Evolutionary conservation across 1,140 invertebrate genomes (phyloP), one percentile per base, ranked within the genome.

Genomic region (Akabosia matsudoensis): DNA sequence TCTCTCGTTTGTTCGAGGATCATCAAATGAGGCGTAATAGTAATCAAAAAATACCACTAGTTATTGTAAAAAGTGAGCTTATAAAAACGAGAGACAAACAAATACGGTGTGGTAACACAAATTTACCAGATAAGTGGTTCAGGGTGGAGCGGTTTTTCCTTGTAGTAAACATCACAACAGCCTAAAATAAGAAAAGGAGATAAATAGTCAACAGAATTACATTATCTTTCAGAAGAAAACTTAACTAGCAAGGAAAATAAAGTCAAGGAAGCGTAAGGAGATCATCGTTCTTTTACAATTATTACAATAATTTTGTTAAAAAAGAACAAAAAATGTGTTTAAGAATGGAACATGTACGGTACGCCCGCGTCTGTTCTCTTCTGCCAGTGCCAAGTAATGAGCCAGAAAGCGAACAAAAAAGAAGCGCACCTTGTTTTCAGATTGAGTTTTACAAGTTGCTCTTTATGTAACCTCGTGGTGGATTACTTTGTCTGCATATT

Each of bases 121-220:
- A 67, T 67, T 67, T 67, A n/a, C n/a, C n/a, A n/a, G 61, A 30
- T 67, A 67, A 67, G 61, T 67, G 61, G 61, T 67, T 67, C 24
- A 67, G 61, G 61, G 61, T 67, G 61, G 61, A 67, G 61, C 28
- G 61, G 61, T 30, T 45, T 45, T 45, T 18, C 18, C 18, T 7
- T 45, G 37, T 45, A 45, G 37, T 45, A 45, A 10, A 45, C 37
- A 10, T 45, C 37, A 45, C 37, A 7, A 10, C 37, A 45, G n/a
- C n/a, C 37, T 45, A 45, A 45, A 10, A 45, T 45, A 7, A 45
- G n/a, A 45, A 18, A 18, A 10, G 37, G 37, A 45, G 18, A 45
- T 7, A 45, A 45, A 45, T 45, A 45, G 18, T 45, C 37, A 45
- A 45, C 37, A 45, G 37, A 7, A 45, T 45, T 18, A 45, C 54